A percentile compares a stretch with the other conserved stretches of the same genome.
Evolutionary conservation across 2,888 invertebrate species (phyloP).

Genomic region (Pharmacophagus antenor): DNA sequence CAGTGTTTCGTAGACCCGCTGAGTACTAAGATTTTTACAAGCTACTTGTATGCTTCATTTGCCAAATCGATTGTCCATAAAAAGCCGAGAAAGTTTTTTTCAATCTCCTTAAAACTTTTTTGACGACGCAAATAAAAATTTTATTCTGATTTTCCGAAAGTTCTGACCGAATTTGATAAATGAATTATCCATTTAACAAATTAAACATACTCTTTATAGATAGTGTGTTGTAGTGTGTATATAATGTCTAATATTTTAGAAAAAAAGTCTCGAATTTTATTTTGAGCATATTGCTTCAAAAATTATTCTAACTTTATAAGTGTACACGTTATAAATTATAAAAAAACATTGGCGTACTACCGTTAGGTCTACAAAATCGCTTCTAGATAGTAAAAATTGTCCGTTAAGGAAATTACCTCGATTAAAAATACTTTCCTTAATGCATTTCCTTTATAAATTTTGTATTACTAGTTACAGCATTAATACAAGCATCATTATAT

Average conservation of each 20-base stretch:
- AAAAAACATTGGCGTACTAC: conserved; percentile 29
- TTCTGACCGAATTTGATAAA: too few species aligned
- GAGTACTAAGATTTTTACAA: conserved; percentile 7
- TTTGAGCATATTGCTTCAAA: conserved; percentile 38
- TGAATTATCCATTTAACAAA: background rate
- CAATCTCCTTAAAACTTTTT: too few species aligned
- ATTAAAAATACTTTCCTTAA: background rate
- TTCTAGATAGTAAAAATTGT: conserved; percentile 5
- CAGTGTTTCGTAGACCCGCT: conserved; percentile 17
- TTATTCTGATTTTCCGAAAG: too few species aligned
- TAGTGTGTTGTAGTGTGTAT: background rate
- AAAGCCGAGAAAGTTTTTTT: background rate
- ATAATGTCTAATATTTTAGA: background rate
- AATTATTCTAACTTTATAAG: conserved; percentile 38
- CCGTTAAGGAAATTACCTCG: background rate
- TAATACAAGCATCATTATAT: background rate
- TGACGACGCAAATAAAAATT: too few species aligned
- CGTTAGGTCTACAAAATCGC: conserved; percentile 16
- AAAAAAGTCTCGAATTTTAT: conserved; percentile 1
- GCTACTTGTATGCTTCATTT: conserved; percentile 1
- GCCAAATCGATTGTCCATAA: background rate
- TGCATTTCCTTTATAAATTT: background rate
- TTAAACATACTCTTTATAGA: background rate
- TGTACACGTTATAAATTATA: conserved; percentile 35
- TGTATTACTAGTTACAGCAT: background rate